Conservation (phyloP, 2,113 vertebrate genomes). For the Alligator mississippiensis region DNA sequence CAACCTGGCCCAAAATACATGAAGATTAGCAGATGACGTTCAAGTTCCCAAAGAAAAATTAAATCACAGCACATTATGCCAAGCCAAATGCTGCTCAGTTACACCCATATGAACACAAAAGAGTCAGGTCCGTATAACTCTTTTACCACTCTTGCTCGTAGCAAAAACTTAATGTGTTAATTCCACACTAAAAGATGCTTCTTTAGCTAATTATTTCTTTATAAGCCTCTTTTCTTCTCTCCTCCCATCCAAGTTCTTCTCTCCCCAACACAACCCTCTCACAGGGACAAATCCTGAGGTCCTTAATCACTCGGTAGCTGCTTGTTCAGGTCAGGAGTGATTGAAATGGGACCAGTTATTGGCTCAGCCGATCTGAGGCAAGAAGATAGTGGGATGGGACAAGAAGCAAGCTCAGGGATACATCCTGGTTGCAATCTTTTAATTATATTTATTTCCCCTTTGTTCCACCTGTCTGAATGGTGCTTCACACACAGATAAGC, state of each 20-base stretch:
- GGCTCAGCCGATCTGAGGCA: conserved; percentile 18
- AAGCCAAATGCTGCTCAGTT: background rate
- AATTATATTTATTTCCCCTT: background rate
- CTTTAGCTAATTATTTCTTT: background rate
- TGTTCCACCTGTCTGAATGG: background rate
- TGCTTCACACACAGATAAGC: background rate
- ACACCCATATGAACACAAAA: background rate
- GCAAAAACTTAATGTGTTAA: background rate
- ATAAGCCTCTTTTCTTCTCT: background rate
- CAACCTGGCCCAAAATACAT: background rate
- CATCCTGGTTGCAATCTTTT: conserved; percentile 14
- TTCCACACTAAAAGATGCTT: background rate
- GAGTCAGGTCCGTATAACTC: background rate
- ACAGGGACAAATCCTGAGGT: background rate
- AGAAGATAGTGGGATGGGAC: conserved; percentile 1
- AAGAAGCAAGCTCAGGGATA: background rate
- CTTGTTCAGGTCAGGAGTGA: background rate
- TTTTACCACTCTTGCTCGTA: background rate
- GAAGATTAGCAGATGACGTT: background rate
- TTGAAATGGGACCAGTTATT: background rate
- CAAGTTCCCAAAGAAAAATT: background rate
- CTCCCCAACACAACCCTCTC: background rate
- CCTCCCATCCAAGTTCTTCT: background rate
- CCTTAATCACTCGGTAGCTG: background rate
- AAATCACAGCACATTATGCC: background rate